Percentiles rank a stretch among this genome's conserved stretches.
phyloP scores from a whole-genome alignment of 2,888 invertebrate genomes.

The Chalcosyrphus nemorum region DNA sequence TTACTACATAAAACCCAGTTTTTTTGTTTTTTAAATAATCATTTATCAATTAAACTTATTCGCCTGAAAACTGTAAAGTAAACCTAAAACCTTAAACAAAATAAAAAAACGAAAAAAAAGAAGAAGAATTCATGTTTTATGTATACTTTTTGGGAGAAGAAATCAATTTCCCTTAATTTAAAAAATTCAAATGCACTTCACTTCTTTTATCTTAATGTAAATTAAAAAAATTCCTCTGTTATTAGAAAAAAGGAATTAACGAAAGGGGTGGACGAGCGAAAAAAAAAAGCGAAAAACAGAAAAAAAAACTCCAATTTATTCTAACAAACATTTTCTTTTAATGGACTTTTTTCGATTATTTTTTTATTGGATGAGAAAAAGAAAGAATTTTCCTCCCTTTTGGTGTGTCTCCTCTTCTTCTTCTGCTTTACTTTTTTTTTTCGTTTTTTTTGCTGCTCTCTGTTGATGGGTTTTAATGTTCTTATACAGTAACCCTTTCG shows the following conservation, averaged over 20 bases:
- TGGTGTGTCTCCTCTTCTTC: slow-evolving; percentile 26
- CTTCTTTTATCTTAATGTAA: slow-evolving; percentile 73
- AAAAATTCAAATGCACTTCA: slow-evolving; percentile 72
- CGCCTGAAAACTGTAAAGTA: slow-evolving; percentile 53
- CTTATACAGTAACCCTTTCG: slow-evolving; percentile 72
- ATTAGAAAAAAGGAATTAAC: slow-evolving; percentile 71
- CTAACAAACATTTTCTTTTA: slow-evolving; percentile 73
- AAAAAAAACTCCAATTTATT: slow-evolving; percentile 58
- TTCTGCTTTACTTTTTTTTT: too few relatives aligned
- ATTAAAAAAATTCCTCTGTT: slow-evolving; percentile 71
- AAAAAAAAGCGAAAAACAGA: slow-evolving; percentile 13
- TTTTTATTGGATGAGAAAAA: slow-evolving; percentile 72
- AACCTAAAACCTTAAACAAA: too few relatives aligned
- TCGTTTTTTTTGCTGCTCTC: background rate
- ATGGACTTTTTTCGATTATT: slow-evolving; percentile 73
- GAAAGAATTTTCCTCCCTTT: slow-evolving; percentile 70
- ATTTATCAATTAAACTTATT: slow-evolving; percentile 67
- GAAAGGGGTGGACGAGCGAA: slow-evolving; percentile 68
- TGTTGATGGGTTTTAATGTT: slow-evolving; percentile 69
- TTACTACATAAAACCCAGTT: background rate
- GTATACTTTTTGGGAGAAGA: slow-evolving; percentile 23
- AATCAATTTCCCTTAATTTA: slow-evolving; percentile 70
- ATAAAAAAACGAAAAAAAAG: too few relatives aligned
- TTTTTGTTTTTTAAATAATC: slow-evolving; percentile 25
- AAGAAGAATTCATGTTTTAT: slow-evolving; percentile 41